A percentile compares a stretch with the other conserved stretches of the same genome.
Conservation (phyloP, 2,797 vertebrate genomes). For the Myotis pilosus region DNA sequence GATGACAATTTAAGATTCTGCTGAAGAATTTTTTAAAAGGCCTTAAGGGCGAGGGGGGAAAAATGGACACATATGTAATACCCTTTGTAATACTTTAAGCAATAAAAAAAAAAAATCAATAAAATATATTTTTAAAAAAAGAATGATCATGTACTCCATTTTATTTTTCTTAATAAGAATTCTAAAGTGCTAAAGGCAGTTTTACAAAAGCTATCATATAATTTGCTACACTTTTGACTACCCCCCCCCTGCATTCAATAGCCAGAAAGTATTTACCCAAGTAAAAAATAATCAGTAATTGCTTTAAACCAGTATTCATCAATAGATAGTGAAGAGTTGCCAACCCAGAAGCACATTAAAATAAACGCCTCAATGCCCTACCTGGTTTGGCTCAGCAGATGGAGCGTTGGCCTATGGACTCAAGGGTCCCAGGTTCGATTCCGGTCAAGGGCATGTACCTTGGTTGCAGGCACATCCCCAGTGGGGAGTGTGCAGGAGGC, state of each 20-base stretch:
- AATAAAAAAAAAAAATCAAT: no score
- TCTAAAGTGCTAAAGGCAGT: not conserved
- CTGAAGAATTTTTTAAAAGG: conserved; percentile 18
- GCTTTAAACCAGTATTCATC: conserved; percentile 18
- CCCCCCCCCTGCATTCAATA: not conserved
- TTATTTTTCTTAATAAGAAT: conserved; percentile 42
- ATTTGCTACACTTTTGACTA: not conserved
- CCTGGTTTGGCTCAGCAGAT: no score
- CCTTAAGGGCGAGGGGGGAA: not conserved
- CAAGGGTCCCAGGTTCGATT: no score
- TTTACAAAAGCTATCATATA: not conserved
- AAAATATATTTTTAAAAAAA: no score
- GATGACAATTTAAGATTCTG: conserved; percentile 6
- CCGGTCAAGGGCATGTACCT: no score
- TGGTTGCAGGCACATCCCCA: no score
- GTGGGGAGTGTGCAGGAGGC: no score
- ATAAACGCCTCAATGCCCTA: not conserved
- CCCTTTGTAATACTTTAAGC: no score
- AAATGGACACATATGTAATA: no score
- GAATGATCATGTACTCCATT: not conserved
- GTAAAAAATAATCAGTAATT: conserved; percentile 19
- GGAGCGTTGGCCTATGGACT: no score
- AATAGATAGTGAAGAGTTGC: conserved; percentile 36
- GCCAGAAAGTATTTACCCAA: conserved; percentile 20
- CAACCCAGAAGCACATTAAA: conserved; percentile 34